These are phyloP conservation scores for Drosophila triauraria DNA, from an alignment of 1,140 invertebrate genomes.

Conservation along the genomic window DNA sequence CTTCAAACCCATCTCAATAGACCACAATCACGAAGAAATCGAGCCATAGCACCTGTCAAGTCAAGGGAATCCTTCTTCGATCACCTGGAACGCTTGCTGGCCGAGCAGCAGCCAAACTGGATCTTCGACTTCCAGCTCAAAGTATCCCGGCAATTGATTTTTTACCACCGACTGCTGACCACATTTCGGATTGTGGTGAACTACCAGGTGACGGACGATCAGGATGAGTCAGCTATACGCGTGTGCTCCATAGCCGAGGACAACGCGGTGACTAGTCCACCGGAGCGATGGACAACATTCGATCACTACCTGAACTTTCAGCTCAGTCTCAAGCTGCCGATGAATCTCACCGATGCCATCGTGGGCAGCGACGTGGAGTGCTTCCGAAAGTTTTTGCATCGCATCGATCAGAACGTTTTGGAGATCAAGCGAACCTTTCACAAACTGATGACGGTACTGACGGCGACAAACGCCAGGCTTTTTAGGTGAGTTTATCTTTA, in stretches of 20 bases:
- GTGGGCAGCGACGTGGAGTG: slow-evolving; percentile 41
- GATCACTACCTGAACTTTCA: slow-evolving; percentile 61
- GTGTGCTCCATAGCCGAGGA: slow-evolving; percentile 31
- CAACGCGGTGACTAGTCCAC: background rate
- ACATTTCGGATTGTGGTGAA: slow-evolving; percentile 45
- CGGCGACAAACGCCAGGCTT: slow-evolving; percentile 14
- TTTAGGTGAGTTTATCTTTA: slow-evolving; percentile 28
- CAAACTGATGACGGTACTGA: slow-evolving; percentile 25
- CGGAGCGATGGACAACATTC: slow-evolving; percentile 13
- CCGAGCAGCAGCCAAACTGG: slow-evolving; percentile 44
- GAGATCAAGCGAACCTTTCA: slow-evolving; percentile 13
- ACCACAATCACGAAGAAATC: background rate
- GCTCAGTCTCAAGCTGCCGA: slow-evolving; percentile 52
- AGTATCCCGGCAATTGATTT: slow-evolving; percentile 41
- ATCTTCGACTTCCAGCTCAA: slow-evolving; percentile 57
- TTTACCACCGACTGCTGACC: slow-evolving; percentile 39
- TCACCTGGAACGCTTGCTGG: slow-evolving; percentile 15
- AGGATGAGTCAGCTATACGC: slow-evolving; percentile 36
- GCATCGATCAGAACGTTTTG: slow-evolving; percentile 40
- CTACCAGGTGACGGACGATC: slow-evolving; percentile 36
- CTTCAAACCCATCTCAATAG: background rate
- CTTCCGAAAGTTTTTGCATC: slow-evolving; percentile 34
- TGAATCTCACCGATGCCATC: slow-evolving; percentile 36
- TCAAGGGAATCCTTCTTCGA: slow-evolving; percentile 17
- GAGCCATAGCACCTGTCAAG: background rate